Evolutionary conservation across 2,797 vertebrate genomes (phyloP).

Genomic region (Lacerta bilineata): DNA sequence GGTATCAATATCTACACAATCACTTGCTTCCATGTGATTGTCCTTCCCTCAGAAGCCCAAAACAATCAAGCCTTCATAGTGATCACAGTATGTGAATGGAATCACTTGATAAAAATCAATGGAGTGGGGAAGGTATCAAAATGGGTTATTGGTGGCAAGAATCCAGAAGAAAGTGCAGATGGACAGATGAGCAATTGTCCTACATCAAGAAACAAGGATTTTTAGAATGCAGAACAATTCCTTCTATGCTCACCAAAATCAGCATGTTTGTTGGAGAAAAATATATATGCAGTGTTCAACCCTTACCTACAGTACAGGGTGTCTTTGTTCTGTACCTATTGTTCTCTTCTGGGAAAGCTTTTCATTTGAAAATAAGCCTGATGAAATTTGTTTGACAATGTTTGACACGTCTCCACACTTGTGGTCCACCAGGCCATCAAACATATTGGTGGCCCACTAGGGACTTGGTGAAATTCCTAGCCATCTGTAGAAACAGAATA

Average conservation of each 20-base stretch:
- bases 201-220: not conserved
- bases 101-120: not conserved
- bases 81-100: not conserved
- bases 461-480: not conserved
- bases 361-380: not conserved
- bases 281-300: not conserved
- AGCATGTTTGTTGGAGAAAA: not conserved
- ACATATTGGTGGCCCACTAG: not conserved
- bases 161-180: not conserved
- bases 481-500: not conserved
- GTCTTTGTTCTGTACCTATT: not conserved
- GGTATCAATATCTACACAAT: not conserved
- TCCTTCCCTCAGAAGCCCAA: not conserved
- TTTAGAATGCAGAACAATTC: not conserved
- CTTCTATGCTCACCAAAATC: not conserved
- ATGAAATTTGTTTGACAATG: not conserved
- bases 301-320: not conserved
- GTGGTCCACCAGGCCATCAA: not conserved
- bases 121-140: not conserved
- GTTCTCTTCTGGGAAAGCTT: not conserved
- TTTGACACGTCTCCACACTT: not conserved
- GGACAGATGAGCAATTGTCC: not conserved
- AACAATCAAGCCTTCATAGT: not conserved
- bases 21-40: not conserved
- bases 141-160: not conserved